Base-by-base conservation (phyloP, 2,888 invertebrate species). In the Heteromurus nitidus region DNA sequence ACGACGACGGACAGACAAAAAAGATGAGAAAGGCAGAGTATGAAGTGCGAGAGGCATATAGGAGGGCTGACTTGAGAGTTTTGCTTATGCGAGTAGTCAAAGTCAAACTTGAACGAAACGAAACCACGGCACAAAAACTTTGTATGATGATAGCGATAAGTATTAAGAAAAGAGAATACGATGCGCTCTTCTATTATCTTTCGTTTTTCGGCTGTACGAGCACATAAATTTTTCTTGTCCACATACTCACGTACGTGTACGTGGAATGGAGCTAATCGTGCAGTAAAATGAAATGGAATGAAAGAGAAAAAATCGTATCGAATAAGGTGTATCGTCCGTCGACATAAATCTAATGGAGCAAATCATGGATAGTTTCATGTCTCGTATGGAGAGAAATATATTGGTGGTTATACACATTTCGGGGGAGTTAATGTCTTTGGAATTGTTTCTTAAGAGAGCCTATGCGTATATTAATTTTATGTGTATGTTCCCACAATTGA, bases 401-500 rank as follows among this genome's bases (percentile, higher is more conserved):
- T n/a, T n/a, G n/a, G n/a, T n/a, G n/a, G n/a, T n/a, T n/a, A n/a
- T 20, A 31, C 68, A 77, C 79, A 70, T 75, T 80, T 74, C 80
- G 70, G 58, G 80, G 58, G 76, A 9, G 9, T 83, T 80, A 83
- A 80, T 80, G 80, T 76, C 83, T 80, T 73, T 83, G 72, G 67
- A 83, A 83, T 72, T 80, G 79, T 80, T 80, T 72, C 58, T 58
- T n/a, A n/a, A n/a, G n/a, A n/a, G n/a, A n/a, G n/a, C n/a, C n/a
- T n/a, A n/a, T n/a, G n/a, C n/a, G n/a, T n/a, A n/a, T n/a, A n/a
- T n/a, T n/a, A n/a, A n/a, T n/a, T n/a, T n/a, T n/a, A n/a, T n/a
- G n/a, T n/a, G n/a, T n/a, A n/a, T n/a, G n/a, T n/a, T n/a, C n/a
- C n/a, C n/a, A n/a, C n/a, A n/a, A n/a, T n/a, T n/a, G n/a, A n/a